phyloP scores from a whole-genome alignment of 1,140 invertebrate species.

The Drosophila ficusphila region DNA sequence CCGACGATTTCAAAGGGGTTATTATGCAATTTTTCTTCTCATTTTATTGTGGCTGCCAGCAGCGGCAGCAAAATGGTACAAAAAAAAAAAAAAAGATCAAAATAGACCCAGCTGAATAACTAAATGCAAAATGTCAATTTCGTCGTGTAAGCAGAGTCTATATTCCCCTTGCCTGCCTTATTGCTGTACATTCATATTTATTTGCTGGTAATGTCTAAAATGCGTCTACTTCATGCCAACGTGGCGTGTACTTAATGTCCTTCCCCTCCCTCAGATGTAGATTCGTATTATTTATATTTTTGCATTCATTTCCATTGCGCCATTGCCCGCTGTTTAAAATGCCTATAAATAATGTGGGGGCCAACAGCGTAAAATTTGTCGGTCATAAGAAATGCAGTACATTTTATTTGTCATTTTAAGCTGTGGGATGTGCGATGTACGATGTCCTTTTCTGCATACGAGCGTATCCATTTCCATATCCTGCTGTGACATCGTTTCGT shows the following conservation, averaged over 20 bases:
- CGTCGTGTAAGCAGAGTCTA: slow-evolving; percentile 68
- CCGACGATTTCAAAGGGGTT: slow-evolving; percentile 83
- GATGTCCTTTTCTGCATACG: slow-evolving; percentile 21
- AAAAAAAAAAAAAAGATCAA: slow-evolving; percentile 48
- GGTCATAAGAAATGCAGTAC: slow-evolving; percentile 49
- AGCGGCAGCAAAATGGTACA: slow-evolving; percentile 16
- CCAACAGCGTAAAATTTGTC: slow-evolving; percentile 47
- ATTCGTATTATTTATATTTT: slow-evolving; percentile 55
- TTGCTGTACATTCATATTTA: slow-evolving; percentile 53
- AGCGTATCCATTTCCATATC: slow-evolving; percentile 14
- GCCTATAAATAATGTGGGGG: slow-evolving; percentile 71
- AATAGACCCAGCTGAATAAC: slow-evolving; percentile 68
- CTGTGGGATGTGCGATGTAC: slow-evolving; percentile 31
- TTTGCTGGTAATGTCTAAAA: slow-evolving; percentile 70
- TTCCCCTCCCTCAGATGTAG: slow-evolving; percentile 2
- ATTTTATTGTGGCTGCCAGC: slow-evolving; percentile 70
- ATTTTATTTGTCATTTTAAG: slow-evolving; percentile 59
- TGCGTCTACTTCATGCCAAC: slow-evolving; percentile 61
- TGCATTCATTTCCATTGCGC: slow-evolving; percentile 60
- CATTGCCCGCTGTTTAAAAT: slow-evolving; percentile 72
- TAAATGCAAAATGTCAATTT: slow-evolving; percentile 82
- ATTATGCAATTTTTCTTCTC: slow-evolving; percentile 83
- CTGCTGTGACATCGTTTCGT: slow-evolving; percentile 42
- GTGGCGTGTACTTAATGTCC: slow-evolving; percentile 66
- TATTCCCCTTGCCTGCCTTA: slow-evolving; percentile 23